Base-by-base conservation (phyloP, 2,888 invertebrate species). In the Troilus luridus region DNA sequence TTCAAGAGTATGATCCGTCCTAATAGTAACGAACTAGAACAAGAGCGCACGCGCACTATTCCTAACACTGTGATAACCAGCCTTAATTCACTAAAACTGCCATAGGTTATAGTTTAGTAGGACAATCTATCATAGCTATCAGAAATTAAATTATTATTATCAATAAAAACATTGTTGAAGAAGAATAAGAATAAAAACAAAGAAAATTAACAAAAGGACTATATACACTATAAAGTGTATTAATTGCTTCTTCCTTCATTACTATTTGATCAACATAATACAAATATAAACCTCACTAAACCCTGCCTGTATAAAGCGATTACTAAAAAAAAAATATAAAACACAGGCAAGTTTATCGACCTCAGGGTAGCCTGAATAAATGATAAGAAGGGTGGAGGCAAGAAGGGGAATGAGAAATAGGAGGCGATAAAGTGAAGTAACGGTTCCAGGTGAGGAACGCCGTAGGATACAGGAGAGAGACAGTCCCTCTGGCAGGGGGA, bases 321-420 rank as follows among this genome's bases (percentile, higher is more conserved):
- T n/a, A 72, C 14, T 14, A 27, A 27, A 14, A 14, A 67, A 24
- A 24, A 27, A 24, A 24, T 11, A 67, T 67, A 64, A 64, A 64
- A 24, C 14, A 77, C 72, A 41, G 3, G 8, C 27, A 41, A 77
- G 72, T 41, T 77, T 27, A 41, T 41, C 72, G 41, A 77, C 72
- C 72, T 77, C 41, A 27, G 27, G 19, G 72, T 19, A 77, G 41
- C 9, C 11, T 41, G 24, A 77, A 77, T 77, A 77, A 77, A 77
- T 77, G 41, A 77, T 77, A 77, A 41, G 41, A 77, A 77, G 17
- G 72, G 8, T 77, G 41, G 24, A 41, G 19, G 72, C 17, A 77
- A 77, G 72, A 41, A 77, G 72, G 72, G 41, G 72, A 77, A 77
- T 24, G 72, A 77, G 72, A 77, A 77, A 77, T 77, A 77, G 27